phyloP scores from a whole-genome alignment of 2,888 invertebrate species.

The Reticulitermes lucifugus region DNA sequence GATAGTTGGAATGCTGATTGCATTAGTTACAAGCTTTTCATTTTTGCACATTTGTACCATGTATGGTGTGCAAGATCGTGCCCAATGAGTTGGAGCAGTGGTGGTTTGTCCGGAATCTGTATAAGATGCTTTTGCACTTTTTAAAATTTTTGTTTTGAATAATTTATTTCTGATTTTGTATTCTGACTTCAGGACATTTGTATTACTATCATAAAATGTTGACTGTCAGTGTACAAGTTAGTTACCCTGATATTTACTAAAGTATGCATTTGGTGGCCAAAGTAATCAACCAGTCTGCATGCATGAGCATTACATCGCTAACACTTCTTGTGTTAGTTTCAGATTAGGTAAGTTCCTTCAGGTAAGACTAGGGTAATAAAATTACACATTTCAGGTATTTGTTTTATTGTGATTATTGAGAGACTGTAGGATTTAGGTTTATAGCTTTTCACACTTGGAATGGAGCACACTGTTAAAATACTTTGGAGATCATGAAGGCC shows the following conservation, averaged over 20 bases:
- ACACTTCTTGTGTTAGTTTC: conserved; percentile 21
- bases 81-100: background rate
- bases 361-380: background rate
- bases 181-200: background rate
- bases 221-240: no score
- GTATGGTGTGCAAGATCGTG: background rate
- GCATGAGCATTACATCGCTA: background rate
- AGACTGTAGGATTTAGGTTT: background rate
- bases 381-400: no score
- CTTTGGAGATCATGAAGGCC: background rate
- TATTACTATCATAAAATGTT: no score
- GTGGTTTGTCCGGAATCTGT: background rate
- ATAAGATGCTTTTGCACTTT: background rate
- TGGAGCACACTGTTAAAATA: background rate
- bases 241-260: background rate
- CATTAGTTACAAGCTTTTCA: background rate
- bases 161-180: background rate
- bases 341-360: conserved; percentile 16
- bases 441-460: background rate
- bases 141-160: background rate
- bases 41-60: background rate
- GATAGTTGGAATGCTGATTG: background rate
- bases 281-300: background rate
- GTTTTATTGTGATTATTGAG: background rate
- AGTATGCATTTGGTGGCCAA: conserved; percentile 20